phyloP scores from a whole-genome alignment of 53 echinoderm and acorn worm species.

The Paelopatides confundens region DNA sequence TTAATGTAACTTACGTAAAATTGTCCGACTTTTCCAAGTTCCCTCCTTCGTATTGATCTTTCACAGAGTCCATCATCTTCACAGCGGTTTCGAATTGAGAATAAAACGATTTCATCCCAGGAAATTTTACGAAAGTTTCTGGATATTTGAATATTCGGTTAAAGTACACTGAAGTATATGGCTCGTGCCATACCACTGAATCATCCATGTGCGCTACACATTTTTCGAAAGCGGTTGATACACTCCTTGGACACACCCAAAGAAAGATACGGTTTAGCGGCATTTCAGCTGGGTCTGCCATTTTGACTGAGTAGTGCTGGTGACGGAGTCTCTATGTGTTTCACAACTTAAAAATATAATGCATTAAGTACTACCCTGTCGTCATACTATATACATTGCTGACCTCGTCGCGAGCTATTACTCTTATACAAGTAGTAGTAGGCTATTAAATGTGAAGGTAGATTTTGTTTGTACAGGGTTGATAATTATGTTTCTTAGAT shows the following conservation, averaged over 20 bases:
- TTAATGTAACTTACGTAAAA: not conserved
- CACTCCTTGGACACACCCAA: slow-evolving; percentile 5
- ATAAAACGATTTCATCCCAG: not conserved
- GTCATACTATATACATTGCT: too few species aligned
- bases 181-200: slow-evolving; percentile 14
- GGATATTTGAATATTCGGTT: slow-evolving; percentile 9
- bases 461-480: too few species aligned
- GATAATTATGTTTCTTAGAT: too few species aligned
- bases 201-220: slow-evolving; percentile 23
- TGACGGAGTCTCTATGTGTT: not conserved
- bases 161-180: not conserved
- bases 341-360: too few species aligned
- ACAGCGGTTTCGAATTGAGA: not conserved
- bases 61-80: not conserved
- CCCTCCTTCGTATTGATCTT: not conserved
- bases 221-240: slow-evolving; percentile 11
- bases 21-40: not conserved
- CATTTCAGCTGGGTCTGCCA: not conserved
- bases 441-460: too few species aligned
- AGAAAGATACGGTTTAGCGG: not conserved
- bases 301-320: not conserved
- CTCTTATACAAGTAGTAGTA: too few species aligned
- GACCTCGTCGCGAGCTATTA: too few species aligned
- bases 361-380: too few species aligned
- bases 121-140: not conserved